These are phyloP conservation scores for Remorina albescens DNA, from an alignment of 2,797 vertebrate genomes.

Conservation along the genomic window DNA sequence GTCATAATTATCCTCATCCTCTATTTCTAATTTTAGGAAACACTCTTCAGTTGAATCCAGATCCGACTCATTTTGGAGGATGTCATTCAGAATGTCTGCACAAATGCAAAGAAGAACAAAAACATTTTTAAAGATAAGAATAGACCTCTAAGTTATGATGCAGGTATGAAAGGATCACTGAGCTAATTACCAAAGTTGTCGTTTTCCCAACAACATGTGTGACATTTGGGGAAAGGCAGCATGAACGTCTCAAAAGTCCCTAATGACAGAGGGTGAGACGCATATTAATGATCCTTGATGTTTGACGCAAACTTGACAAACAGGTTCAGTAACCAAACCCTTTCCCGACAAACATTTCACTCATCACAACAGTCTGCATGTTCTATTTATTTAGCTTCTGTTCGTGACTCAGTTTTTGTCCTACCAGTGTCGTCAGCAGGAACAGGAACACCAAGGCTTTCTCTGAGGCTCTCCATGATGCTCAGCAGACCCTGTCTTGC, in stretches of 20 bases:
- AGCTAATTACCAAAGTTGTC: conserved; percentile 92
- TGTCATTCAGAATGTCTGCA: conserved; percentile 88
- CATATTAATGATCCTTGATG: neutral
- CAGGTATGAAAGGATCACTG: neutral
- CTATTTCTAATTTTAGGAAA: conserved; percentile 51
- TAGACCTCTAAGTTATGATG: neutral
- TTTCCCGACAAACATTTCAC: neutral
- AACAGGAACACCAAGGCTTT: conserved; percentile 70
- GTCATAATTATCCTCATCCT: conserved; percentile 68
- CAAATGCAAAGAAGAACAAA: neutral
- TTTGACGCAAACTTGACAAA: neutral
- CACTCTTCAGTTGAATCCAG: conserved; percentile 58
- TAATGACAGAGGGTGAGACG: conserved; percentile 49
- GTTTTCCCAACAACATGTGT: conserved; percentile 90
- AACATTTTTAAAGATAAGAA: neutral
- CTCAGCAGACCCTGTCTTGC: conserved; percentile 80
- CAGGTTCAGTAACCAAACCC: neutral
- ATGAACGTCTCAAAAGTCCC: conserved; percentile 83
- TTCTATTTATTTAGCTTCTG: neutral
- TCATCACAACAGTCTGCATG: neutral
- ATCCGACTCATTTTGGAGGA: conserved; percentile 85
- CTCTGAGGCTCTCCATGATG: conserved; percentile 82
- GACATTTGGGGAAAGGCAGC: conserved; percentile 89
- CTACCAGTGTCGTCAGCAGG: conserved; percentile 65
- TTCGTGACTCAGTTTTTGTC: neutral